Evolutionary conservation across 2,113 vertebrate genomes (phyloP), one percentile per base, ranked within the genome.

Genomic region (Xiphorhynchus elegans): DNA sequence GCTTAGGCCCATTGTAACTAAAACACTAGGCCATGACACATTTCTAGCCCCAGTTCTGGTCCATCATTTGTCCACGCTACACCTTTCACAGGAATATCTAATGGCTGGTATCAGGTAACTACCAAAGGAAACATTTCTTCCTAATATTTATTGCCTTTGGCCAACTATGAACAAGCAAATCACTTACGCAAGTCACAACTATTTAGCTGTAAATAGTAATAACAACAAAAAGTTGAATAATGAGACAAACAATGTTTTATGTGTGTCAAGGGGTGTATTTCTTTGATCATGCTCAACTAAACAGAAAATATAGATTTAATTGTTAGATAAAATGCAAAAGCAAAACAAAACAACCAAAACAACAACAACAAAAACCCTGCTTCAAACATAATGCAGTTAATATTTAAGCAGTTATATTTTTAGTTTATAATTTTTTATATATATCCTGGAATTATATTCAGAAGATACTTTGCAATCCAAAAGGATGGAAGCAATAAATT

Each of bases 81-180:
- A 25, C 42, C 47, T 40, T 56, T 49, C 56, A 74, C 1, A 11
- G 37, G n/a, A 60, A 28, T 37, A 52, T 0, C 0, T 10, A 56
- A 52, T 11, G 14, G 10, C 6, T 60, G 21, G 2, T 52, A 40
- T n/a, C 37, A 66, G 40, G n/a, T 74, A 40, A 42, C 5, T 40
- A 75, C 29, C 56, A 79, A 55, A 78, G 39, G 11, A 77, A 80
- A 56, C 3, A 75, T 53, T 17, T 74, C n/a, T 63, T 63, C 33
- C 56, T n/a, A 75, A 55, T 49, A 24, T 37, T 44, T 39, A n/a
- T 4, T 75, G 4, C 9, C n/a, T 59, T 33, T 3, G 62, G 55
- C 18, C 40, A 69, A 17, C 18, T 53, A 8, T 39, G 37, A 89
- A 50, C n/a, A 37, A 50, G n/a, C 18, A 81, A 84, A 56, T 40